A percentile compares a stretch with the other conserved stretches of the same genome.
These are phyloP conservation scores for Pangasius sanitwongsei DNA, from an alignment of 2,797 vertebrate species.

Conservation along the genomic window DNA sequence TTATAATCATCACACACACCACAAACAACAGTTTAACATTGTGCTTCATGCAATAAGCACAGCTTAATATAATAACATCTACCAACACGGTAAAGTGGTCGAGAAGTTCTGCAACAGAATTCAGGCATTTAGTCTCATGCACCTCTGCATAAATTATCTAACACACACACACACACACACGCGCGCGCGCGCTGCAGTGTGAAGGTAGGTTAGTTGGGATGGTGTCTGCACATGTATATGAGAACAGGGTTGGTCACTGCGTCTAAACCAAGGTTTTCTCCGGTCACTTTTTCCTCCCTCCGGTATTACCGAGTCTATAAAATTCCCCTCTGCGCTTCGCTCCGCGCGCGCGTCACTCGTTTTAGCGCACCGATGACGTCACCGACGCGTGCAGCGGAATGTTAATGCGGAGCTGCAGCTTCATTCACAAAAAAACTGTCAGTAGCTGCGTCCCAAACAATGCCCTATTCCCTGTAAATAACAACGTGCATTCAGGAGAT, in stretches of 20 bases:
- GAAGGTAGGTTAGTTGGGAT: not conserved
- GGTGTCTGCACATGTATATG: not conserved
- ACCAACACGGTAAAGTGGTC: not conserved
- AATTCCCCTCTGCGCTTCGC: not conserved
- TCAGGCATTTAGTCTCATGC: not conserved
- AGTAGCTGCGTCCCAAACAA: not conserved
- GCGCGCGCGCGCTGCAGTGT: not conserved
- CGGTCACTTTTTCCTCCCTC: not conserved
- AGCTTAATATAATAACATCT: not conserved
- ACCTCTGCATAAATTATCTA: not conserved
- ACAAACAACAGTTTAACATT: not conserved
- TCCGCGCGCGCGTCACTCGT: conserved; percentile 31
- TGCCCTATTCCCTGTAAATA: not conserved
- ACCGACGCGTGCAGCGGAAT: conserved; percentile 57
- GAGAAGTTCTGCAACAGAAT: not conserved
- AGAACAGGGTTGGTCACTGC: conserved; percentile 58
- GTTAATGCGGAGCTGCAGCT: conserved; percentile 67
- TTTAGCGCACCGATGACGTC: conserved; percentile 54
- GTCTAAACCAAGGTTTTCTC: conserved; percentile 59
- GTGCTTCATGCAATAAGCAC: not conserved
- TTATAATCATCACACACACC: not conserved
- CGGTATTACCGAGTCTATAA: not conserved
- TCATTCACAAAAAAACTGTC: conserved; percentile 75
- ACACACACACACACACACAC: not conserved
- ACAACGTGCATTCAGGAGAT: not conserved